Evolutionary conservation across 2,888 invertebrate genomes (phyloP).

Genomic region (Drosophila trichaetosa): DNA sequence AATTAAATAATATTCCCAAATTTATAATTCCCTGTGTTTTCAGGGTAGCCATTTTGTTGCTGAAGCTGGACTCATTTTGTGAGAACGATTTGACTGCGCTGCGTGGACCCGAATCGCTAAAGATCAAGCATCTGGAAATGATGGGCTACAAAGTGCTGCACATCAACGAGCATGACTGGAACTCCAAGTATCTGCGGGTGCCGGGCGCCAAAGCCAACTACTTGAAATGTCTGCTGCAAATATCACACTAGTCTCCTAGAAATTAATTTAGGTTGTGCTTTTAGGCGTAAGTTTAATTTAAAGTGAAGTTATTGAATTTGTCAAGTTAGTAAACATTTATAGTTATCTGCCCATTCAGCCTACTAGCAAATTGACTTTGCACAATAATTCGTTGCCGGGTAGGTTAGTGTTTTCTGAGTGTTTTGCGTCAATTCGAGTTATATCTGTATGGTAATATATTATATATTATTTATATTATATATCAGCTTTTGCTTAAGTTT

Average conservation of each 20-base stretch:
- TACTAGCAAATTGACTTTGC: background rate
- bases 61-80: conserved; percentile 85
- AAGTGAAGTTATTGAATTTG: conserved; percentile 5
- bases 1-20: background rate
- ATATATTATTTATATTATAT: background rate
- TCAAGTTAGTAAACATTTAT: background rate
- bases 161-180: conserved; percentile 86
- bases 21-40: background rate
- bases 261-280: conserved; percentile 7
- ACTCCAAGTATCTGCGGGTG: conserved; percentile 86
- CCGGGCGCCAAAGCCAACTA: conserved; percentile 85
- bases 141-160: conserved; percentile 87
- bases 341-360: background rate
- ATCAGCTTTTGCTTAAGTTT: background rate
- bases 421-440: background rate
- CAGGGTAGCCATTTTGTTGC: conserved; percentile 84
- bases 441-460: background rate
- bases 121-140: conserved; percentile 88
- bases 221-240: conserved; percentile 83
- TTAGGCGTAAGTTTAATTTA: conserved; percentile 14
- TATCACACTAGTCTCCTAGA: conserved; percentile 43
- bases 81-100: conserved; percentile 85
- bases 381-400: background rate
- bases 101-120: conserved; percentile 86
- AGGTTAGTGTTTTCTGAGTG: background rate